Base-by-base conservation (phyloP, 1,140 invertebrate genomes). In the Rhyzopertha dominica region DNA sequence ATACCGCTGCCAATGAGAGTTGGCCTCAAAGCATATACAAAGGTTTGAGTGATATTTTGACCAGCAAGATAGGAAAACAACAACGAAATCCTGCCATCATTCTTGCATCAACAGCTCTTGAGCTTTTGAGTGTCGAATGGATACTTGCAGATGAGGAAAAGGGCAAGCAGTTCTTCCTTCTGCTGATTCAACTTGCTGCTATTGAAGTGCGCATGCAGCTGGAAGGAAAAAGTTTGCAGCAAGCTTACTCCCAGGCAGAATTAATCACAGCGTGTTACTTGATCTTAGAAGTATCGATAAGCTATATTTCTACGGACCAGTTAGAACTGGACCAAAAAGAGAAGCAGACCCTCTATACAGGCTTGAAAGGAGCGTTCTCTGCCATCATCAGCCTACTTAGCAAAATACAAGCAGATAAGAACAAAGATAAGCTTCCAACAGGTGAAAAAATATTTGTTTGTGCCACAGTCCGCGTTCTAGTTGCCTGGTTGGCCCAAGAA, bases 141-240 rank as follows among this genome's bases (percentile, higher is more conserved):
- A 74, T 82, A 20, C 69, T 90, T 30, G 76, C 74, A 48, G 83
- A 87, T 68, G 83, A 86, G 53, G 83, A 85, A 31, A 85, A 82
- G 53, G 80, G 81, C 42, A 87, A 84, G 67, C 79, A 84, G 58
- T 86, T 93, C 54, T 86, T 94, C 53, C 69, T 94, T 1, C 67
- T 94, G 26, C 66, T 94, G 2, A 78, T 93, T 39, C 90, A 95
- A 65, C 66, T 96, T 13, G 81, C 84, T 49, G 87, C 88, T 35
- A 89, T 96, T 62, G 92, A 95, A 75, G 81, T 94, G 2, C 77
- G 90, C 56, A 94, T 96, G 88, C 85, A 90, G 56, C 67, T 95
- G 28, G 91, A 96, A 62, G 87, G 90, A 47, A 84, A 84, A 53
- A 82, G 79, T 58, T 73, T 92, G 46, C 86, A 90, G 63, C 74